Conservation (phyloP, 2,888 invertebrate species). For the Erannis defoliaria region DNA sequence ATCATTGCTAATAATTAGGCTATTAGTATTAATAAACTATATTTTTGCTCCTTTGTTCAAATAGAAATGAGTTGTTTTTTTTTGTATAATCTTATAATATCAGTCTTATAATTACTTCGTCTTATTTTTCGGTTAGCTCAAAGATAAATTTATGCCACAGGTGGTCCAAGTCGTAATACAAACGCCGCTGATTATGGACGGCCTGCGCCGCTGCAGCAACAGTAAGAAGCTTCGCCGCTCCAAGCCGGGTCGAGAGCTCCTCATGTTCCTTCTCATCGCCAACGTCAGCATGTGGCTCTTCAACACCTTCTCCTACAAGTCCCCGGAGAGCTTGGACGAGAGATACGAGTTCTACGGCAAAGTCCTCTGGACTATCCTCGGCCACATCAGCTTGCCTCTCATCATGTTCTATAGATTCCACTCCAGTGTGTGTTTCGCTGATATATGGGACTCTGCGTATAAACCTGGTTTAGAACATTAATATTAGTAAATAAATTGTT, state of each 20-base stretch:
- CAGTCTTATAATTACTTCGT: too few species aligned
- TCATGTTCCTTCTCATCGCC: conserved; percentile 91
- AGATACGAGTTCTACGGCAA: conserved; percentile 90
- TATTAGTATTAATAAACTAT: too few species aligned
- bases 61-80: too few species aligned
- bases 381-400: conserved; percentile 90
- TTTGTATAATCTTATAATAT: too few species aligned
- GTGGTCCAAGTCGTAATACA: conserved; percentile 91
- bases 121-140: not conserved
- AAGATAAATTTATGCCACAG: conserved; percentile 60
- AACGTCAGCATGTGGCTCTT: conserved; percentile 93
- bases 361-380: conserved; percentile 90
- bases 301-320: conserved; percentile 89
- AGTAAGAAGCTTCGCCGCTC: conserved; percentile 86
- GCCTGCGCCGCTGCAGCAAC: conserved; percentile 91
- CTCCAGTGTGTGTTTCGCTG: conserved; percentile 92
- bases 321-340: conserved; percentile 80
- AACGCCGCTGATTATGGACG: conserved; percentile 91
- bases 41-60: too few species aligned
- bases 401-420: conserved; percentile 93
- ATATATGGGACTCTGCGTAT: conserved; percentile 92
- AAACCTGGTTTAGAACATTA: conserved; percentile 85
- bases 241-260: conserved; percentile 91
- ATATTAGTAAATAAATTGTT: not conserved
- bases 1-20: too few species aligned